Base-by-base conservation (phyloP, 2,888 invertebrate species). In the Tetragonisca angustula region DNA sequence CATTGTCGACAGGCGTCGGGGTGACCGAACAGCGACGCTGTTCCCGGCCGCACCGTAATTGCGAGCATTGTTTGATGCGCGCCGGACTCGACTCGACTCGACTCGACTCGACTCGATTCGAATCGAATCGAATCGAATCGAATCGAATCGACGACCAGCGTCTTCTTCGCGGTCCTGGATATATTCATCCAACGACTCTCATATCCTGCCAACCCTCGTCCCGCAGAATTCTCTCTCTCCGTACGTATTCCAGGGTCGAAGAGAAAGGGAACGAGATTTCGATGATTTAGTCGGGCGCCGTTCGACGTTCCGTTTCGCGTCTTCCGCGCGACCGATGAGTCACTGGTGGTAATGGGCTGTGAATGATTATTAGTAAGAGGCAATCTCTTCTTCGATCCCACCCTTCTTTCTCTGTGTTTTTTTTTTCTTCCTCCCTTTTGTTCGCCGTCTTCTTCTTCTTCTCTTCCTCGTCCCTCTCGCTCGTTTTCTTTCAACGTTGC, bases 11-110 rank as follows among this genome's bases (percentile, higher is more conserved):
- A 93, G 90, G 91, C 92, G 92, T 86, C 88, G 89, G 88, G 90
- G 90, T 85, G 91, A 86, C 79, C 83, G 84, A 81, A 80, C 80
- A 78, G 69, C 74, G 43, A 75, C 81, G 84, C 86, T 90, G 43
- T 43, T 43, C 88, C 24, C 87, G 89, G 92, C 88, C 90, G 89
- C 89, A 89, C 87, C 92, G 93, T 94, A 94, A 94, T 94, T 94
- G 93, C 93, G 90, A 87, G 93, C 93, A 94, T 94, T 94, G 94
- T 94, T 94, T 94, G 94, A 93, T 90, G 87, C 91, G 83, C 84
- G 85, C 90, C 89, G 90, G 92, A 91, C 65, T 27, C 91, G 90
- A 91, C 83, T 88, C 88, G 88, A 90, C 90, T 88, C 85, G 86
- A 91, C 90, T 90, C 91, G 89, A 77, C 80, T 36, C 36, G 36